A percentile compares a stretch with the other conserved stretches of the same genome.
phyloP scores from a whole-genome alignment of 2,888 invertebrate species.

The Drosophila pegasa region DNA sequence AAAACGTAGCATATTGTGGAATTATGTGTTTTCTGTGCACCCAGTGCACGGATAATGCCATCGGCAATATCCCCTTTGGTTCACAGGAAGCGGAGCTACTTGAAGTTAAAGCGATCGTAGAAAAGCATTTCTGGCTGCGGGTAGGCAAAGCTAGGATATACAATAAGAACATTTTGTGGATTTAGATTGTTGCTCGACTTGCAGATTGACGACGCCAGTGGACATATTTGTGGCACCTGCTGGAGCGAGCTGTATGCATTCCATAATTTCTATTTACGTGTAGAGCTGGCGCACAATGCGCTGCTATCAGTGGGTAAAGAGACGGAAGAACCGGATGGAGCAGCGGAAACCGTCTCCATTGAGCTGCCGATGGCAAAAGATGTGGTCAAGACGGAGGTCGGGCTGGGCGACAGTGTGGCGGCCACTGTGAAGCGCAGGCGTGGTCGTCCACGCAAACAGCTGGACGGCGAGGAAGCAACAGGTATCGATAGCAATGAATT shows the following conservation, averaged over 20 bases:
- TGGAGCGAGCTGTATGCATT: constrained; percentile 74
- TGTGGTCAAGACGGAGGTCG: constrained; percentile 42
- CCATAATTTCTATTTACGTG: constrained; percentile 75
- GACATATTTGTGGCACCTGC: constrained; percentile 63
- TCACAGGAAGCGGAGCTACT: constrained; percentile 63
- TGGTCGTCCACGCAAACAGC: constrained; percentile 57
- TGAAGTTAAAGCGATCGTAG: constrained; percentile 60
- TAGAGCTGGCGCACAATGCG: constrained; percentile 64
- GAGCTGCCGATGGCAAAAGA: not conserved
- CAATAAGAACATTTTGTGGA: not conserved
- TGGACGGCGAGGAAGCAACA: constrained; percentile 17
- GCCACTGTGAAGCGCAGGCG: constrained; percentile 69
- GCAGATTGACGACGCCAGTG: constrained; percentile 39
- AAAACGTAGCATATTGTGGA: not conserved
- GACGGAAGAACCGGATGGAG: not conserved
- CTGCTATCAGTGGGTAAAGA: constrained; percentile 9
- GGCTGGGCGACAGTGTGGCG: constrained; percentile 50
- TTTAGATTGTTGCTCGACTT: not conserved
- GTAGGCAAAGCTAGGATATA: constrained; percentile 33
- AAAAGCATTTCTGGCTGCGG: constrained; percentile 75
- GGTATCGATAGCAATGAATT: constrained; percentile 48
- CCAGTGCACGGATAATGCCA: constrained; percentile 47
- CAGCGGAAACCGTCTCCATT: not conserved
- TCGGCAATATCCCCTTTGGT: constrained; percentile 61
- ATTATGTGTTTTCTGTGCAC: constrained; percentile 74